phyloP scores from a whole-genome alignment of 2,797 vertebrate species.

The Oophaga sylvatica region DNA sequence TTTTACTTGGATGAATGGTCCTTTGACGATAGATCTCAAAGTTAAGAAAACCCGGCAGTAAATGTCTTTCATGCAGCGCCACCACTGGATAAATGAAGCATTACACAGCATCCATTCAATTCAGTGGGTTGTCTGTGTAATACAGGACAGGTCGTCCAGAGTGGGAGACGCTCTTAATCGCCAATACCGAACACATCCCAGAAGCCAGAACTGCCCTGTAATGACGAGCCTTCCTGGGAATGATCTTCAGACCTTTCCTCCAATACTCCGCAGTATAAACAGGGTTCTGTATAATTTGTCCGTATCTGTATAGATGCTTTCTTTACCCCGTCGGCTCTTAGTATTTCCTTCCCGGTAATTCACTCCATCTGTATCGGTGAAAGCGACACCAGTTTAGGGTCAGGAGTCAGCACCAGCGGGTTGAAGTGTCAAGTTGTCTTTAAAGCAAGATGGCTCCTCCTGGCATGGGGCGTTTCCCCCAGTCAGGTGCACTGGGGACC shows the following conservation, averaged over 20 bases:
- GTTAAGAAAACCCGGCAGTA: no score
- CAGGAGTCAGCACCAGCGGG: constrained; percentile 32
- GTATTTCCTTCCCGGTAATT: constrained; percentile 36
- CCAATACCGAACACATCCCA: neutral
- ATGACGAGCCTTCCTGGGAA: neutral
- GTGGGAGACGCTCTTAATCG: no score
- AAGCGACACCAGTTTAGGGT: constrained; percentile 15
- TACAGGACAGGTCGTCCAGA: no score
- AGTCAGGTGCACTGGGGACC: neutral
- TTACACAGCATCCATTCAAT: no score
- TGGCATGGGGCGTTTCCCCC: neutral
- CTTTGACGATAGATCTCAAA: no score
- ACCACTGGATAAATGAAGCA: no score
- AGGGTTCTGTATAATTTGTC: constrained; percentile 17
- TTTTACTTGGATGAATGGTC: no score
- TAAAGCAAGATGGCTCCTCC: constrained; percentile 33
- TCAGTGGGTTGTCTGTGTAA: no score
- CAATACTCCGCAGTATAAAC: neutral
- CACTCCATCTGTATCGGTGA: constrained; percentile 32
- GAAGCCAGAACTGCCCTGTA: neutral
- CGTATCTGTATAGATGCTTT: neutral
- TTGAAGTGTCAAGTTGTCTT: constrained; percentile 38
- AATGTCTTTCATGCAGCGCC: no score
- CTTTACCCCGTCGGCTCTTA: neutral
- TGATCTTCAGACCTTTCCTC: neutral